These are phyloP conservation scores for Escarpia spicata DNA, from an alignment of 2,888 invertebrate genomes.

Conservation along the genomic window DNA sequence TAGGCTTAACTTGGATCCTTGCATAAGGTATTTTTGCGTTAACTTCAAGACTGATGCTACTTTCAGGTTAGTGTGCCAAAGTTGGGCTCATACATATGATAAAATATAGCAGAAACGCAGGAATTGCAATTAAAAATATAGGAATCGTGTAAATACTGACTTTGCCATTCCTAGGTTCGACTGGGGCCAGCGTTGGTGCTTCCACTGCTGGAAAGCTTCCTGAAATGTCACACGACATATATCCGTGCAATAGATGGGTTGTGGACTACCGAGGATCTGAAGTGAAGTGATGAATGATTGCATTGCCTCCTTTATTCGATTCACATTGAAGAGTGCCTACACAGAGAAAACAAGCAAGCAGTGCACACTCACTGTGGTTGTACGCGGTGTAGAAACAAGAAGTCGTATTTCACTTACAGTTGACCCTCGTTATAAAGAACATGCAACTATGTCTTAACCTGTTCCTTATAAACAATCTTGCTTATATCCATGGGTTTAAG, in stretches of 20 bases:
- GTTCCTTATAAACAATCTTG: slow-evolving; percentile 8
- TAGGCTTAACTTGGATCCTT: too few species aligned
- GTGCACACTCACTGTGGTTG: neutral
- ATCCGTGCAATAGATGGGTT: slow-evolving; percentile 23
- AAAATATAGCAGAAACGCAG: too few species aligned
- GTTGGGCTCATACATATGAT: too few species aligned
- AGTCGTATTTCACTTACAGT: neutral
- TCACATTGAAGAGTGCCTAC: slow-evolving; percentile 27
- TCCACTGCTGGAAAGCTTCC: slow-evolving; percentile 31
- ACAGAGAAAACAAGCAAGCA: neutral
- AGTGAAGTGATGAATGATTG: slow-evolving; percentile 31
- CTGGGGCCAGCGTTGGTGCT: slow-evolving; percentile 30
- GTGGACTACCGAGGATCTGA: slow-evolving; percentile 30
- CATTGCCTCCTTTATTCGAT: slow-evolving; percentile 28
- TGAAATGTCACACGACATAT: slow-evolving; percentile 8
- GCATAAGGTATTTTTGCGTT: too few species aligned
- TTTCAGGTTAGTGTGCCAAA: too few species aligned
- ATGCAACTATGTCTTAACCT: neutral
- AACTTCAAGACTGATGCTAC: too few species aligned
- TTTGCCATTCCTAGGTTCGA: slow-evolving; percentile 27
- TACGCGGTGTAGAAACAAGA: too few species aligned
- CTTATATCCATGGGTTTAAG: neutral
- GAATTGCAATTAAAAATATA: neutral
- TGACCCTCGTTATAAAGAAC: neutral
- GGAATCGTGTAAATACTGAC: slow-evolving; percentile 19